Evolutionary conservation across 2,113 vertebrate species (phyloP), one percentile per base, ranked within the genome.

Genomic region (Dolichotis patagonum): DNA sequence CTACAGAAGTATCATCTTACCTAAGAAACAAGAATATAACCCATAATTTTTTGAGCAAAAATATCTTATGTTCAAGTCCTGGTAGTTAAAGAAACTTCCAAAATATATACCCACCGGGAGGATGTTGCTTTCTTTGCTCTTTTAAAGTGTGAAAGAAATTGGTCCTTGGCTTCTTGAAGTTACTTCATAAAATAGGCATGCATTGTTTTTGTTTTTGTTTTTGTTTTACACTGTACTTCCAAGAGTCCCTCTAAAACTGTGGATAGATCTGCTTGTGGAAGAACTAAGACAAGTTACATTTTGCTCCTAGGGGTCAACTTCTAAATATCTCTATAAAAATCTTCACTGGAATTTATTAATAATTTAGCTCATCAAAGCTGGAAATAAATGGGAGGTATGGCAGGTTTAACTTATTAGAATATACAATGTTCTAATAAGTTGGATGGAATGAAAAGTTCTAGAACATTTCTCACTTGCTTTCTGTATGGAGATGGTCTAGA

Each of bases 301-400:
- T 94, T 82, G 56, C 88, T 92, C 22, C 71, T 28, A 83, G 65
- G 30, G 95, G 35, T 19, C 85, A 77, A 81, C 35, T 82, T 92
- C 13, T 87, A 90, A 90, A 88, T 62, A 60, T 30, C 22, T 63
- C 14, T 56, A 62, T 71, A 56, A 94, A 83, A 96, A 71, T 60
- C 65, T 88, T 78, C n/a, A 17, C 49, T 84, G 54, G 60, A 10
- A 83, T 96, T 88, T 91, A 91, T 87, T 88, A 81, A 88, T 32
- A 24, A 30, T 63, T 90, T 93, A 85, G 80, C 11, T 97, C 81
- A 96, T 90, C 58, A 56, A 95, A 94, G 16, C 63, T 38, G 13
- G 60, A 58, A 7, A 88, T 84, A 82, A 46, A 90, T 13, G 77
- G 20, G 54, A 89, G 22, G 5, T 82, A 0, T 30, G 71, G 7